Evolutionary conservation across 2,797 vertebrate genomes (phyloP).

Genomic region (Allochrocebus solatus): DNA sequence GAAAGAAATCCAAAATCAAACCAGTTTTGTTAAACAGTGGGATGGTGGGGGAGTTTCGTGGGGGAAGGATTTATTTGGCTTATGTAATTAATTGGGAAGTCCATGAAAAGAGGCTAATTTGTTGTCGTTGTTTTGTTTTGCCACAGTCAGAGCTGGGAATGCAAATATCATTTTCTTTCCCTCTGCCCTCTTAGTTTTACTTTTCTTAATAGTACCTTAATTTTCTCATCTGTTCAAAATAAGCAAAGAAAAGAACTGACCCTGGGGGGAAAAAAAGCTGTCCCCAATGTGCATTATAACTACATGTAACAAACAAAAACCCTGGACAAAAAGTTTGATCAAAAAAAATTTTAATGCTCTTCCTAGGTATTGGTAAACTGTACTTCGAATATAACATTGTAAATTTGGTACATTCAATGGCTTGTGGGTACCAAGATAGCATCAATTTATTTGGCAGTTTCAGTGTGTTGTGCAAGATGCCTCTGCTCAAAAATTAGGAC

Average conservation of each 20-base stretch:
- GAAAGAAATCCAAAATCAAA: slow-evolving; percentile 4
- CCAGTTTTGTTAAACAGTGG: not conserved
- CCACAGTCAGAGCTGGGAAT: not conserved
- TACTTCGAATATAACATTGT: not conserved
- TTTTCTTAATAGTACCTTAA: not conserved
- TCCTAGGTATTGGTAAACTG: not conserved
- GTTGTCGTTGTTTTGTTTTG: not conserved
- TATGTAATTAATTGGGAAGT: not conserved
- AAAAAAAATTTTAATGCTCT: not conserved
- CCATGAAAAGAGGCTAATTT: not conserved
- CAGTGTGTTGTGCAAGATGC: not conserved
- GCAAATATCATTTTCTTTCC: not conserved
- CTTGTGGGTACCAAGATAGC: not conserved
- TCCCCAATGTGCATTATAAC: not conserved
- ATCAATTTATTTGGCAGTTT: not conserved
- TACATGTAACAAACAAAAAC: not conserved
- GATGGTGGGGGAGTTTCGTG: not conserved
- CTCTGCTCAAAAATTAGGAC: not conserved
- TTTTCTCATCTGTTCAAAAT: slow-evolving; percentile 1
- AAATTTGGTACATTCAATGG: not conserved
- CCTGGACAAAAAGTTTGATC: not conserved
- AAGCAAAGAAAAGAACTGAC: not conserved
- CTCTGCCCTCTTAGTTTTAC: not conserved
- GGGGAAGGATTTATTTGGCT: not conserved
- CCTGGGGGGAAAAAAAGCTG: not conserved